phyloP scores from a whole-genome alignment of 1,140 invertebrate genomes.

The Heliconius hewitsoni region DNA sequence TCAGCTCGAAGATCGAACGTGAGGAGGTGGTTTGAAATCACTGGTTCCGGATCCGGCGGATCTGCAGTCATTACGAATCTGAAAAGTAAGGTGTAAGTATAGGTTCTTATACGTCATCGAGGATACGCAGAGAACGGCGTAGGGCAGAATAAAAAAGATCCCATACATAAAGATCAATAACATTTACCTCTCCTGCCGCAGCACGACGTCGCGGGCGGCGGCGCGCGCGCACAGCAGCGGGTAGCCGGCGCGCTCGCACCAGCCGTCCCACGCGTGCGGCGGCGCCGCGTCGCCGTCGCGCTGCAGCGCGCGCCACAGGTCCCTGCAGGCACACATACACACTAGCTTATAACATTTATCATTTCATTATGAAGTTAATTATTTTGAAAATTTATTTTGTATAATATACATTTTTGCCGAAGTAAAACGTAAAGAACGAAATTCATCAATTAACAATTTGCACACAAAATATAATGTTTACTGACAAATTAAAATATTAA shows the following conservation, averaged over 20 bases:
- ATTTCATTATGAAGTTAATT: too few relatives aligned
- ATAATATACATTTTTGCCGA: too few relatives aligned
- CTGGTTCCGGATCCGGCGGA: slow-evolving; percentile 57
- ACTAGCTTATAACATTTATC: too few relatives aligned
- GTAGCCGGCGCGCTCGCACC: slow-evolving; percentile 70
- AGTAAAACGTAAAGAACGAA: too few relatives aligned
- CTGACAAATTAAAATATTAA: too few relatives aligned
- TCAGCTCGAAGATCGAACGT: slow-evolving; percentile 60
- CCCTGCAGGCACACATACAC: slow-evolving; percentile 36
- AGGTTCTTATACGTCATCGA: too few relatives aligned
- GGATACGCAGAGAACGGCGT: too few relatives aligned
- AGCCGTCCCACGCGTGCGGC: slow-evolving; percentile 72
- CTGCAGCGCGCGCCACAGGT: slow-evolving; percentile 67
- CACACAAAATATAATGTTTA: too few relatives aligned
- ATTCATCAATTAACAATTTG: too few relatives aligned
- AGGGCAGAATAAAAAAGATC: too few relatives aligned
- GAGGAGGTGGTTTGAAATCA: slow-evolving; percentile 58
- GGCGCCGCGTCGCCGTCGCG: slow-evolving; percentile 53
- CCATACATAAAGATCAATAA: too few relatives aligned
- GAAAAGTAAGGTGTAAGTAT: not conserved
- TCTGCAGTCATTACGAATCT: slow-evolving; percentile 72
- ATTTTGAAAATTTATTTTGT: too few relatives aligned
- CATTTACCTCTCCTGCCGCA: slow-evolving; percentile 63
- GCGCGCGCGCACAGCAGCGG: slow-evolving; percentile 56
- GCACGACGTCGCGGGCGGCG: slow-evolving; percentile 46